Percentiles rank a stretch among this genome's conserved stretches.
Evolutionary conservation across 1,140 invertebrate species (phyloP).

Genomic region (Euschistus heros): DNA sequence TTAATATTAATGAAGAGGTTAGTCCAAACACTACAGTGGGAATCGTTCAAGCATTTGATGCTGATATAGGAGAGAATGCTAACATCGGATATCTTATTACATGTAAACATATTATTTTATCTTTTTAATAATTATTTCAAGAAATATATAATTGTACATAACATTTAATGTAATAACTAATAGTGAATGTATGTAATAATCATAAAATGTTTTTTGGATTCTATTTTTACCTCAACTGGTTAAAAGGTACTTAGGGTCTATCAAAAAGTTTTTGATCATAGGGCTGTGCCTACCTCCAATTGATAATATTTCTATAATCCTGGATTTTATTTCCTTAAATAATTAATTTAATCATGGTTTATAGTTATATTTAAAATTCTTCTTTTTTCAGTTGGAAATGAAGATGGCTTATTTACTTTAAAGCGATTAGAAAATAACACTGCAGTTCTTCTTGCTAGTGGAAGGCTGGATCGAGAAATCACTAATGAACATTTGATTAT

Average conservation of each 20-base stretch:
- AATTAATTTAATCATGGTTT: too few species aligned
- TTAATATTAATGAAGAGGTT: constrained; percentile 54
- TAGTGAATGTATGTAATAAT: too few species aligned
- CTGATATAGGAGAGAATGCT: constrained; percentile 63
- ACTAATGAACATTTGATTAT: constrained; percentile 49
- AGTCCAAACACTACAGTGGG: constrained; percentile 53
- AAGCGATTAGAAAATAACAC: constrained; percentile 51
- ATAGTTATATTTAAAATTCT: background rate
- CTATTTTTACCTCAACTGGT: too few species aligned
- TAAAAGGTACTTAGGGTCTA: too few species aligned
- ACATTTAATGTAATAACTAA: too few species aligned
- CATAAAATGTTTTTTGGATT: too few species aligned
- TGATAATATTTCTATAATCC: too few species aligned
- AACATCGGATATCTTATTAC: constrained; percentile 62
- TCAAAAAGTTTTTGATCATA: too few species aligned
- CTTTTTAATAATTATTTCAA: constrained; percentile 3
- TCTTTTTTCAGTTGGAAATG: constrained; percentile 50
- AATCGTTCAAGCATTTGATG: constrained; percentile 54
- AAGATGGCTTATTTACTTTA: constrained; percentile 51
- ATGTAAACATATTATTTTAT: constrained; percentile 35
- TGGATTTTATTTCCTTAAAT: too few species aligned
- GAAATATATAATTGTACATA: too few species aligned
- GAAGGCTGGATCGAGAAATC: constrained; percentile 54
- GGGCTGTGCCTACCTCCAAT: too few species aligned
- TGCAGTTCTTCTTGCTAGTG: constrained; percentile 47